Percentiles rank a stretch among this genome's conserved stretches.
Evolutionary conservation across 1,140 invertebrate genomes (phyloP).

Genomic region (Leptonema lineaticorne): DNA sequence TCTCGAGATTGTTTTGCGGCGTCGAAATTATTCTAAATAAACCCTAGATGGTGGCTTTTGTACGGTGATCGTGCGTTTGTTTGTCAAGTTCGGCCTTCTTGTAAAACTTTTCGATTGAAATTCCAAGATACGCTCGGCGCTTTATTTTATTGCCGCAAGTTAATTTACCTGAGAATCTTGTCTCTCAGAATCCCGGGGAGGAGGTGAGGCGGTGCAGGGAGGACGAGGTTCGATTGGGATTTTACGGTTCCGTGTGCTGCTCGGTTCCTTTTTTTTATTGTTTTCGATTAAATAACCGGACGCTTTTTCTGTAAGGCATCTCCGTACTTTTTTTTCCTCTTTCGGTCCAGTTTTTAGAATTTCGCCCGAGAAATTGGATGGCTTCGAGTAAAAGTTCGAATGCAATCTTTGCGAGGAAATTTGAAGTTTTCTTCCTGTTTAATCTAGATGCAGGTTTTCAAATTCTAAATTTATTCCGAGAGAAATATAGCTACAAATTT

Average conservation of each 20-base stretch:
- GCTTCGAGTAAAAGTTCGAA: neutral
- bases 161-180: slow-evolving; percentile 29
- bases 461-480: no score
- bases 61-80: neutral
- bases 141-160: slow-evolving; percentile 24
- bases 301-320: neutral
- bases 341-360: neutral
- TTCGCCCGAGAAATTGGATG: neutral
- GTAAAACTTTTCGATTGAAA: slow-evolving; percentile 29
- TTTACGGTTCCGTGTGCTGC: slow-evolving; percentile 30
- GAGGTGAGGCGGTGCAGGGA: no score
- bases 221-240: slow-evolving; percentile 9
- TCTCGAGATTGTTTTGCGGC: neutral
- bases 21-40: neutral
- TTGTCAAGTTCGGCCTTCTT: neutral
- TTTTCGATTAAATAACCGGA: slow-evolving; percentile 29
- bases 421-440: no score
- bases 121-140: slow-evolving; percentile 8
- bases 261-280: slow-evolving; percentile 31
- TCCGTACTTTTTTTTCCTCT: neutral
- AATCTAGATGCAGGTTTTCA: no score
- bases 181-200: no score
- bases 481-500: no score
- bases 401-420: no score
- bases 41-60: neutral